These are phyloP conservation scores for Acromyrmex heyeri DNA, from an alignment of 1,140 invertebrate genomes.

Conservation along the genomic window DNA sequence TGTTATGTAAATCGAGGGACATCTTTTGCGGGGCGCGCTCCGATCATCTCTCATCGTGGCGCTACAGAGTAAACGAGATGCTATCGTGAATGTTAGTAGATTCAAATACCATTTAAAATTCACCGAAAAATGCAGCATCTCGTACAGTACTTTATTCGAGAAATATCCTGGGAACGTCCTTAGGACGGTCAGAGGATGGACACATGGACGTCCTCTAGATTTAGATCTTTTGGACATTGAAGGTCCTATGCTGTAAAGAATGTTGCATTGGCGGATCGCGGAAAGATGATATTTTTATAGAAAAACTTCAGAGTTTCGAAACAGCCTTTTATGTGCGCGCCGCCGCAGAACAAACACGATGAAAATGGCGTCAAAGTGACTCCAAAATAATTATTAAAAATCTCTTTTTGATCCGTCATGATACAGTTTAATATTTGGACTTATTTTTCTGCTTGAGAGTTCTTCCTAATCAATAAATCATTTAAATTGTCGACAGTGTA, in stretches of 20 bases:
- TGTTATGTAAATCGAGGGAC: slow-evolving; percentile 55
- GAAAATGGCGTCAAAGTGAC: too few species aligned
- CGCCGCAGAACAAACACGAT: too few species aligned
- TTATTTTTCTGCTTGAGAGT: too few species aligned
- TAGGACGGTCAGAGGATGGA: too few species aligned
- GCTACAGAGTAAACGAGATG: slow-evolving; percentile 24
- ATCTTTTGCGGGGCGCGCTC: slow-evolving; percentile 18
- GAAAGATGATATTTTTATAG: not conserved
- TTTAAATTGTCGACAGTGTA: not conserved
- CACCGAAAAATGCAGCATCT: not conserved
- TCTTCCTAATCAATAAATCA: not conserved
- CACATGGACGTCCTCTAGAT: too few species aligned
- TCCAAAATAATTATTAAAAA: too few species aligned
- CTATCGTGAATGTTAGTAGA: not conserved
- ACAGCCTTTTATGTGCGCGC: not conserved
- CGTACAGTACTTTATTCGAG: too few species aligned
- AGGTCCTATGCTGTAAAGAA: too few species aligned
- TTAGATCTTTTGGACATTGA: too few species aligned
- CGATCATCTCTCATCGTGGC: slow-evolving; percentile 33
- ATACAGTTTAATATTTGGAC: too few species aligned
- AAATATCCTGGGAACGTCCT: too few species aligned
- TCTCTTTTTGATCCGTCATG: too few species aligned
- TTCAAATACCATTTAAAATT: not conserved
- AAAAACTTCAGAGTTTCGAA: not conserved
- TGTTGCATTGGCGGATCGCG: not conserved